phyloP scores from a whole-genome alignment of 2,797 vertebrate genomes.

The Hyperoplus immaculatus region DNA sequence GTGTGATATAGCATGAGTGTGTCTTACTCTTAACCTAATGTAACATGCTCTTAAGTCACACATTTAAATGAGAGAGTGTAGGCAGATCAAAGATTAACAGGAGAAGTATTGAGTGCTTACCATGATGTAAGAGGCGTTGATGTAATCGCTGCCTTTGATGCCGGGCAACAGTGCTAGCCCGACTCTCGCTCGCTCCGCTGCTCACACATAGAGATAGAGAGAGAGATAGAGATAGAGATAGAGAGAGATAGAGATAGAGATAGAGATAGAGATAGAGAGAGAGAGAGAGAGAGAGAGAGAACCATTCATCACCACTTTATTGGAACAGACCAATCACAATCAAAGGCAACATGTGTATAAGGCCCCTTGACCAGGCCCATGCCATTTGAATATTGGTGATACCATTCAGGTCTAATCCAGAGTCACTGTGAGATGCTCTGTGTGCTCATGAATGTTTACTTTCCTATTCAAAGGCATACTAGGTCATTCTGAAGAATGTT shows the following conservation, averaged over 20 bases:
- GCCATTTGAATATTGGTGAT: background rate
- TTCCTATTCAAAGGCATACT: too few species aligned
- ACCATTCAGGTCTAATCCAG: too few species aligned
- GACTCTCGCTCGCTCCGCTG: slow-evolving; percentile 94
- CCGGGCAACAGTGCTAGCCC: slow-evolving; percentile 92
- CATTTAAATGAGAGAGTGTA: background rate
- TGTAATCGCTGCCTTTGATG: slow-evolving; percentile 96
- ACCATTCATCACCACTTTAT: slow-evolving; percentile 7
- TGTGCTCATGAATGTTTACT: too few species aligned
- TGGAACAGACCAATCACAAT: slow-evolving; percentile 1
- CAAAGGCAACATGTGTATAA: background rate
- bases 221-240: background rate
- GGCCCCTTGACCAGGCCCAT: too few species aligned
- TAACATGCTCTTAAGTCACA: slow-evolving; percentile 16
- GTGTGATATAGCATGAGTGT: background rate
- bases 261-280: background rate
- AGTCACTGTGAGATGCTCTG: too few species aligned
- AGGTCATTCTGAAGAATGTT: too few species aligned
- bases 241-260: slow-evolving; percentile 2
- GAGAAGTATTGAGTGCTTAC: slow-evolving; percentile 77
- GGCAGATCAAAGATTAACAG: slow-evolving; percentile 38
- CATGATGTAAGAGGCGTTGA: slow-evolving; percentile 98
- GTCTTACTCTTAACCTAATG: background rate
- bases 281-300: background rate
- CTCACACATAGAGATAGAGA: slow-evolving; percentile 28